These are phyloP conservation scores for Anarhynchus alexandrinus DNA, from an alignment of 2,113 vertebrate species.

Conservation along the genomic window DNA sequence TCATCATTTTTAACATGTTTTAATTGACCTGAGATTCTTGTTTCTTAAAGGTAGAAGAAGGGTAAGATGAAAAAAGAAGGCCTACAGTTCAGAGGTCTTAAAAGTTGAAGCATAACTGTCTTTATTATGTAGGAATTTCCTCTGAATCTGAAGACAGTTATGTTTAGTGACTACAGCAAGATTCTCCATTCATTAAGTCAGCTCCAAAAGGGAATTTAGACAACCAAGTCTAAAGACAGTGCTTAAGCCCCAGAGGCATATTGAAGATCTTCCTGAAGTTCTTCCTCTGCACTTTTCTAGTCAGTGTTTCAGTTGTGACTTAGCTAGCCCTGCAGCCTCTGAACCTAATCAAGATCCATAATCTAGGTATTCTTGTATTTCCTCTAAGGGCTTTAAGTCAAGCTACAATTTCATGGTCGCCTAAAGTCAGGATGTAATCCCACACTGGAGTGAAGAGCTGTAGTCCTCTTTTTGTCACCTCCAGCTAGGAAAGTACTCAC, in stretches of 20 bases:
- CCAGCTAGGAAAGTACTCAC: background rate
- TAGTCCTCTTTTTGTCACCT: background rate
- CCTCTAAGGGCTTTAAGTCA: background rate
- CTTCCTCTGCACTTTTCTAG: background rate
- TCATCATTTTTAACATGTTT: background rate
- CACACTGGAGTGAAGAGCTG: background rate
- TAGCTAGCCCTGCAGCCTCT: background rate
- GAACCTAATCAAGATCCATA: background rate
- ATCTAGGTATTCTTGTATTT: background rate
- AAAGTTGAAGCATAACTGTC: background rate
- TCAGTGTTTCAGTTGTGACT: background rate
- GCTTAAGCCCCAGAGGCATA: background rate
- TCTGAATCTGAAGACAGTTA: background rate
- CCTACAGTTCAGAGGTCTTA: background rate
- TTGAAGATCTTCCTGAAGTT: background rate
- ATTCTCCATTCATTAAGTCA: background rate
- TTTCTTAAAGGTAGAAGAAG: background rate
- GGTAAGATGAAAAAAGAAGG: background rate
- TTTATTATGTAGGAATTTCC: background rate
- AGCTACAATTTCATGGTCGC: background rate
- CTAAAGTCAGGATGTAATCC: background rate
- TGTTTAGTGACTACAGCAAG: background rate
- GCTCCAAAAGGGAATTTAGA: background rate
- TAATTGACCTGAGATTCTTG: background rate
- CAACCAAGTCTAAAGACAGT: background rate